Evolutionary conservation across 92 coral and sea anemone genomes (phyloP).

Genomic region (Siderastrea radians): DNA sequence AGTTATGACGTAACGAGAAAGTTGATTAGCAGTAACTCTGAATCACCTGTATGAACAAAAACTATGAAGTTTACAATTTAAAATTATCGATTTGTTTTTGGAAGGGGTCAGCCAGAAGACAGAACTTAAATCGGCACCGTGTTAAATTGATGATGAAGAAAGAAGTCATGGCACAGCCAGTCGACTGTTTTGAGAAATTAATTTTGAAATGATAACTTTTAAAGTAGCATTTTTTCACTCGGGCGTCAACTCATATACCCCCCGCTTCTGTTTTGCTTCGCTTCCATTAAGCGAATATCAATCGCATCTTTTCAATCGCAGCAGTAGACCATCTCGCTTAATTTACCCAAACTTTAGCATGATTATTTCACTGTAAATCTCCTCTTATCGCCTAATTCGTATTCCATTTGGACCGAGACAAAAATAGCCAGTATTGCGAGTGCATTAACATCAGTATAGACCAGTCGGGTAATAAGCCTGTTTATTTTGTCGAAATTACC

Average conservation of each 20-base stretch:
- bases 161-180: not conserved
- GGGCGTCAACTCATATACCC: slow-evolving; percentile 14
- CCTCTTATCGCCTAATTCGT: slow-evolving; percentile 51
- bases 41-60: slow-evolving; percentile 52
- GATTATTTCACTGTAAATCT: slow-evolving; percentile 55
- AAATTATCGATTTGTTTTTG: slow-evolving; percentile 6
- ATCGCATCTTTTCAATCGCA: slow-evolving; percentile 47
- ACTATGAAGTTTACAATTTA: not conserved
- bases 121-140: not conserved
- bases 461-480: slow-evolving; percentile 37
- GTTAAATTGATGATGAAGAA: not conserved
- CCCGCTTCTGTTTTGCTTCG: slow-evolving; percentile 35
- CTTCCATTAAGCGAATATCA: slow-evolving; percentile 31
- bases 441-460: slow-evolving; percentile 29
- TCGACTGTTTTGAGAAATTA: not conserved
- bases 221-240: slow-evolving; percentile 28
- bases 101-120: not conserved
- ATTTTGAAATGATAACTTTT: not conserved
- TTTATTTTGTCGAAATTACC: slow-evolving; percentile 34
- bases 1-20: slow-evolving; percentile 16
- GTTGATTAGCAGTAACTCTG: slow-evolving; percentile 7
- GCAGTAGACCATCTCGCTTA: slow-evolving; percentile 71
- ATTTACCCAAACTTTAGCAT: slow-evolving; percentile 54
- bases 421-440: slow-evolving; percentile 31
- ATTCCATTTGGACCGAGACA: slow-evolving; percentile 49